Base-by-base conservation (phyloP, 37 sponge, comb jelly and placozoan species). In the Haliclona indistincta region DNA sequence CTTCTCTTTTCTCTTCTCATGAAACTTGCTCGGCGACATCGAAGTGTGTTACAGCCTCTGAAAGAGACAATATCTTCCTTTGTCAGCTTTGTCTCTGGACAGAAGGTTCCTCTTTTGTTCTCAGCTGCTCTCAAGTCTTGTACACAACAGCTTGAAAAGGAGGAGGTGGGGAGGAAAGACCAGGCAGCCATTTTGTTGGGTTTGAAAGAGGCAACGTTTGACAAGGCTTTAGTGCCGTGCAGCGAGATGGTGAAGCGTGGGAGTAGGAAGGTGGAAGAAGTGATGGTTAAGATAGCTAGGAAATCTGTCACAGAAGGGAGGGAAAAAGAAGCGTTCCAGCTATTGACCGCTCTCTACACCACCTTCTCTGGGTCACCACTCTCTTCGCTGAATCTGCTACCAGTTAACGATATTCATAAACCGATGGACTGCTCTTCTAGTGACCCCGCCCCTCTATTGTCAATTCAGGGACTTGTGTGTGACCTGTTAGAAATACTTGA, bases 401-500 rank as follows among this genome's bases (percentile, higher is more conserved):
- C 7, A 20, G 6, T 58, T 11, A 47, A 47, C 15, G 15, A 17
- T 47, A 17, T 47, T 15, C 51, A 15, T 17, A 47, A 15, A 47
- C 15, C 51, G 10, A 10, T 47, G 10, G 51, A 47, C 15, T 17
- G 10, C 13, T 47, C 28, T 58, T 25, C 6, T 58, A 11, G n/a
- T 58, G 51, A 47, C 51, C 10, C 10, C 10, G 51, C 15, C 51
- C 51, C 51, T 17, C 10, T 47, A 47, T 13, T 13, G 13, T 47
- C 49, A 47, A 13, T 47, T 13, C 8, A 47, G 13, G 87, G 87
- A 15, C 33, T 80, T 5, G 37, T 79, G 0, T 76, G 81, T 3
- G 88, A 87, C 68, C 23, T 70, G 47, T 17, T 71, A 29, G 82
- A 87, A 53, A 10, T 87, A 6, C 35, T 87, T 2, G 82, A 87